Base-by-base conservation (phyloP, 2,888 invertebrate genomes). In the Copidosoma aretas region DNA sequence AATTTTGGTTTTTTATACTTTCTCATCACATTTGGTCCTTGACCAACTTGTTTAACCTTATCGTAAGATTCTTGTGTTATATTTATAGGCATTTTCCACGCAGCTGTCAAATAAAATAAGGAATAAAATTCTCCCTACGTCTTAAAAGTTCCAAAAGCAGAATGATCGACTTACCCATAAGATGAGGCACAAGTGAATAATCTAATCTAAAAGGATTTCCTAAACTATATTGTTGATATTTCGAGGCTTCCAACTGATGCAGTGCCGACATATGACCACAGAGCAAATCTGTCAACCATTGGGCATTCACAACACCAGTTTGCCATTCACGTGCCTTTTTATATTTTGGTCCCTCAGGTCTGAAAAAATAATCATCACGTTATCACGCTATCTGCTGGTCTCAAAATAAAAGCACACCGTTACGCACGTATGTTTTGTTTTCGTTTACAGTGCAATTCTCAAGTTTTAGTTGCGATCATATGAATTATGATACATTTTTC, bases 61-160 rank as follows among this genome's bases (percentile, higher is more conserved):
- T 95, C 94, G 82, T 93, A 93, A 0, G 92, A 91, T 76, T 95
- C 95, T 78, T 91, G 93, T 0, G 93, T 92, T 74, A 97, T 91
- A 80, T 93, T 93, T 68, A 96, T 93, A 0, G 95, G 95, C 85
- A 92, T 91, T 84, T 95, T 95, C 97, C 97, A 98, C 0, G 95
- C 93, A 82, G 91, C 95, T 95, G 53, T 41, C 73, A 78, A 41
- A 61, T 64, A 53, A 60, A 66, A 8, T 32, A 32, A 32, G 32
- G 32, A 19, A 46, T 25, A 54, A 46, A 61, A 53, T n/a, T 10
- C 53, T 54, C 51, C 21, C 22, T 41, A 3, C 64, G 32, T 21
- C 64, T 24, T 32, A 19, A 10, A 46, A 17, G 24, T 51, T 41
- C 4, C 12, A 22, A 53, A 51, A 39, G n/a, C 51, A 0, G 3